phyloP scores from a whole-genome alignment of 2,797 vertebrate species.

The Spinibarbus caldwelli region DNA sequence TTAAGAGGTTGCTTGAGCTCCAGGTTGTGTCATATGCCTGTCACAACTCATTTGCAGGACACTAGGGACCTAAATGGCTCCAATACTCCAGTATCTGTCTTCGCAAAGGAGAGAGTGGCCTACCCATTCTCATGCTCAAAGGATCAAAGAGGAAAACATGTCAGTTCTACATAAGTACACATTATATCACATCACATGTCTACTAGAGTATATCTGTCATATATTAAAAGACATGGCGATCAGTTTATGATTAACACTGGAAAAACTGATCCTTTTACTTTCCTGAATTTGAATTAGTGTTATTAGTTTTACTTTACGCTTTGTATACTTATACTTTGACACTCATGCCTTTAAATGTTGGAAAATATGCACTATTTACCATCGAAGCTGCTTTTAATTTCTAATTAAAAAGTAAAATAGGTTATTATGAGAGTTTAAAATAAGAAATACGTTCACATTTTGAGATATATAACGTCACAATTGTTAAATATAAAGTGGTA shows the following conservation, averaged over 20 bases:
- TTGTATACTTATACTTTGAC: no score
- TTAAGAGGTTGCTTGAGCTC: constrained; percentile 48
- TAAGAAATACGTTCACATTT: neutral
- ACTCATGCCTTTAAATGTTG: no score
- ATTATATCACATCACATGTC: neutral
- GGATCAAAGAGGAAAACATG: constrained; percentile 34
- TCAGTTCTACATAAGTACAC: neutral
- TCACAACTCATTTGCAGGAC: constrained; percentile 59
- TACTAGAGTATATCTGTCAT: neutral
- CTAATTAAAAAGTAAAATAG: no score
- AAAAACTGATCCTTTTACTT: neutral
- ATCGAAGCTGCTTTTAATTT: no score
- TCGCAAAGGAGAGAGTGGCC: constrained; percentile 13
- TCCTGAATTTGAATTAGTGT: neutral
- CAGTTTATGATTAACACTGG: neutral
- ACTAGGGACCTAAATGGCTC: constrained; percentile 22
- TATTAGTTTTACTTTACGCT: neutral
- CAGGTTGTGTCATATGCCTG: constrained; percentile 39
- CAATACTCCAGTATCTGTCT: neutral
- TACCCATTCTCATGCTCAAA: constrained; percentile 40
- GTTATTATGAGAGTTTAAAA: neutral
- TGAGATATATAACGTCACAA: neutral
- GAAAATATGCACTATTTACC: no score
- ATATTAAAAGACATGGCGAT: neutral
- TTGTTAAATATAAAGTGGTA: neutral